A percentile compares a stretch with the other conserved stretches of the same genome.
These are phyloP conservation scores for Falcunculus frontatus DNA, from an alignment of 2,113 vertebrate genomes.

Conservation along the genomic window DNA sequence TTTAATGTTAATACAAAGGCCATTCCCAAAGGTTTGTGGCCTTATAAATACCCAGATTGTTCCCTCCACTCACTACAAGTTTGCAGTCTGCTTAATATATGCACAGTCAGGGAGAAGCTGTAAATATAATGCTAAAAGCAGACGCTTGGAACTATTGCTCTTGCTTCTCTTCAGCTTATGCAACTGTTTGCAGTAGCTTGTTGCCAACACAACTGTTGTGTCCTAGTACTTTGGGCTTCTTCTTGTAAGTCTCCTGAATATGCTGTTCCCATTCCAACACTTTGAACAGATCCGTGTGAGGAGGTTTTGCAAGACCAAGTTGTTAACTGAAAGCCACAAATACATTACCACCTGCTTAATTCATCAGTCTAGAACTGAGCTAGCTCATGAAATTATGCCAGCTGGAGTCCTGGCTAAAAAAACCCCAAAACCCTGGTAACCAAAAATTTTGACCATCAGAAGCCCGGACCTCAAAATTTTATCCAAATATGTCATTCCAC, in stretches of 20 bases:
- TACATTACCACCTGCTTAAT: slow-evolving; percentile 1
- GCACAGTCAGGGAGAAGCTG: slow-evolving; percentile 47
- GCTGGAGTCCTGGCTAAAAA: background rate
- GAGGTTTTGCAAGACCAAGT: background rate
- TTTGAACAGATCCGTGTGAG: background rate
- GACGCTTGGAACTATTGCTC: slow-evolving; percentile 31
- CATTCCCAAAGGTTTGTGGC: slow-evolving; percentile 11
- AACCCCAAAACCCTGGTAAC: background rate
- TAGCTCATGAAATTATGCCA: background rate
- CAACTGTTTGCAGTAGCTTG: slow-evolving; percentile 45
- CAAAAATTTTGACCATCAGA: background rate
- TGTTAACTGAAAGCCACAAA: background rate
- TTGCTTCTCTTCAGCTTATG: slow-evolving; percentile 22
- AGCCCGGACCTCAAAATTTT: background rate
- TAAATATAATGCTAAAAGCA: slow-evolving; percentile 53
- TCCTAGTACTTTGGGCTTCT: background rate
- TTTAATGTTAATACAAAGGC: slow-evolving; percentile 8
- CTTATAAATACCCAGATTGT: slow-evolving; percentile 30
- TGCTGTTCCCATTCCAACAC: background rate
- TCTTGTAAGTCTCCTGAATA: background rate
- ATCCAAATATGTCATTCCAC: background rate
- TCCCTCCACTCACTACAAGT: slow-evolving; percentile 7
- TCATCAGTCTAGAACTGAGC: background rate
- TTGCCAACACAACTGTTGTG: slow-evolving; percentile 40
- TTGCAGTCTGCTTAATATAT: slow-evolving; percentile 50